Evolutionary conservation across 2,113 vertebrate genomes (phyloP), one percentile per base, ranked within the genome.

Genomic region (Chaenogobius annularis): DNA sequence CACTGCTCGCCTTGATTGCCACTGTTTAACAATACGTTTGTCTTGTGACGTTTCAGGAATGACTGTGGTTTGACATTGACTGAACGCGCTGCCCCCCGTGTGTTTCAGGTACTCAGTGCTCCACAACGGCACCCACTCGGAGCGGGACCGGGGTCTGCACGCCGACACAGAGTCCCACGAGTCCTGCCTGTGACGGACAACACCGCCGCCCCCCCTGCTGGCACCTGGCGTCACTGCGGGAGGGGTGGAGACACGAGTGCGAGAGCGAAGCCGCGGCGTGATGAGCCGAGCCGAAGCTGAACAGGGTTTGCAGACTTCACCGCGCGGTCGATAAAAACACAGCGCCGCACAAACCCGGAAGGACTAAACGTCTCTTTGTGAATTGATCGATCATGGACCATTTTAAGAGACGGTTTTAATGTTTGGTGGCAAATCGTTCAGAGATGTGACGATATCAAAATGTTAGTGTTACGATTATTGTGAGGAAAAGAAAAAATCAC

Each of bases 111-210:
- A 94, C 85, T 88, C 89, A 52, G 91, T 90, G 64, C 90, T 93
- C 69, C 86, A 91, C 78, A 94, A 94, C 35, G 92, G 92, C 78
- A 93, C 78, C 74, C 90, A 92, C 72, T 20, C 26, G 43, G 87
- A 89, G 77, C 89, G 86, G 71, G 88, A 92, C 77, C 91, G 91
- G 85, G 70, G 80, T 48, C 83, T 90, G 69, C 90, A 88, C 64
- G 80, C 72, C 59, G 81, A 83, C 83, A 90, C 83, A 72, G 92
- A 92, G 85, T 93, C 87, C 26, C 86, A 84, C 20, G 93, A 94
- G 89, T 93, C 92, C 80, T 93, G 92, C 80, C 92, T 94, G 88
- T 94, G 91, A 94, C 84, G 20, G 55, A 77, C 22, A 54, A 58
- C 55, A 55, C 54, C 2, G 54, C 55, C 55, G 10, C 54, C 20